Evolutionary conservation across 2,888 invertebrate genomes (phyloP).

Genomic region (Parnassius mnemosyne): DNA sequence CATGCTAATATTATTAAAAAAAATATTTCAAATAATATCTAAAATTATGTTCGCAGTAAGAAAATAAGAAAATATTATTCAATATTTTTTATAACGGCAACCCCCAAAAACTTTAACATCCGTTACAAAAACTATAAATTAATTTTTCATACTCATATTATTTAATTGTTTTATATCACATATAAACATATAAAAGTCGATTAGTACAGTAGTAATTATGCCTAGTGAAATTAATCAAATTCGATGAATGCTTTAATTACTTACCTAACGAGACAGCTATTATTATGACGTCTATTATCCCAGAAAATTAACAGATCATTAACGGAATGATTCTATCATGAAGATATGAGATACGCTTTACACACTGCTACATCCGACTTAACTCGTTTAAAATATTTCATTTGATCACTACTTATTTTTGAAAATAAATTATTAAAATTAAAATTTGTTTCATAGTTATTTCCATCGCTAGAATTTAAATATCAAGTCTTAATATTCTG

Average conservation of each 20-base stretch:
- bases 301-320: slow-evolving; percentile 53
- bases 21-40: too few relatives aligned
- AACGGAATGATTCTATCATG: slow-evolving; percentile 52
- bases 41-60: too few relatives aligned
- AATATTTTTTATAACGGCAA: too few relatives aligned
- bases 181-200: background rate
- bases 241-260: slow-evolving; percentile 37
- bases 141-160: background rate
- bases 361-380: background rate
- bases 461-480: too few relatives aligned
- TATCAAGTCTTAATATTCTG: too few relatives aligned
- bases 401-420: background rate
- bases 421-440: too few relatives aligned
- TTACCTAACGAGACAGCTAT: slow-evolving; percentile 43
- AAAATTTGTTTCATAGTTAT: too few relatives aligned
- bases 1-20: too few relatives aligned
- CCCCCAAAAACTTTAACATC: too few relatives aligned
- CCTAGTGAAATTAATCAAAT: slow-evolving; percentile 19
- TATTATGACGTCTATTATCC: slow-evolving; percentile 58
- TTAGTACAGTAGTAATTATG: background rate
- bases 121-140: too few relatives aligned
- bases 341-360: slow-evolving; percentile 26
- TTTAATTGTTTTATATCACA: background rate
- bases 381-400: background rate
- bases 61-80: too few relatives aligned